phyloP scores from a whole-genome alignment of 1,140 invertebrate genomes.

The Saxidomus purpurata region DNA sequence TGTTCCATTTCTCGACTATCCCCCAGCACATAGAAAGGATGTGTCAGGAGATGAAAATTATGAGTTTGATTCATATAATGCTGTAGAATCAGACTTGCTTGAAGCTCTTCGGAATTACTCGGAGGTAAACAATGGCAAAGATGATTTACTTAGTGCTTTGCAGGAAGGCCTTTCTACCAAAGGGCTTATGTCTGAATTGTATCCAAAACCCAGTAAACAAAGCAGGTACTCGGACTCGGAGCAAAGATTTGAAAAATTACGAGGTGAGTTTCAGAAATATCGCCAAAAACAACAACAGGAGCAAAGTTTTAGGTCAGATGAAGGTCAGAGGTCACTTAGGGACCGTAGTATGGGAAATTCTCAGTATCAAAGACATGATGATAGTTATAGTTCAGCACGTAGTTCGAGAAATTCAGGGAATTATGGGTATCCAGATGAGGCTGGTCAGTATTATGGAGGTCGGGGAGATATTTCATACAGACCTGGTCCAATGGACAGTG shows the following conservation, averaged over 20 bases:
- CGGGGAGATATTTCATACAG: slow-evolving; percentile 41
- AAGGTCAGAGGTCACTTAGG: background rate
- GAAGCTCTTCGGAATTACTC: slow-evolving; percentile 81
- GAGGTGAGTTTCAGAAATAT: slow-evolving; percentile 97
- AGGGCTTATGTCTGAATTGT: slow-evolving; percentile 85
- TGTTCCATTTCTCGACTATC: slow-evolving; percentile 67
- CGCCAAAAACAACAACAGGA: slow-evolving; percentile 91
- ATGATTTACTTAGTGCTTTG: slow-evolving; percentile 87
- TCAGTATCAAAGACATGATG: slow-evolving; percentile 22
- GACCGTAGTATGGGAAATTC: background rate
- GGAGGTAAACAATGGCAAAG: slow-evolving; percentile 85
- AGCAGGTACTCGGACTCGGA: slow-evolving; percentile 88
- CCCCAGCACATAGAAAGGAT: slow-evolving; percentile 88
- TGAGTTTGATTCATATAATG: slow-evolving; percentile 92
- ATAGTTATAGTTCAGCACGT: slow-evolving; percentile 50
- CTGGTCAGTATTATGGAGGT: slow-evolving; percentile 43
- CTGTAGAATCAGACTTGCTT: slow-evolving; percentile 82
- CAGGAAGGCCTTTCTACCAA: slow-evolving; percentile 70
- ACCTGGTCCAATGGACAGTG: slow-evolving; percentile 80
- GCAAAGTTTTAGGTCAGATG: background rate
- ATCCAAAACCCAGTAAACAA: slow-evolving; percentile 88
- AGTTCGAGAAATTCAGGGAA: slow-evolving; percentile 63
- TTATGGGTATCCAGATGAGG: slow-evolving; percentile 33
- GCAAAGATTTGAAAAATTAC: slow-evolving; percentile 96
- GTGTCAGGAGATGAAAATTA: slow-evolving; percentile 97